Base-by-base conservation (phyloP, 2,797 vertebrate genomes). In the Crax fasciolata region DNA sequence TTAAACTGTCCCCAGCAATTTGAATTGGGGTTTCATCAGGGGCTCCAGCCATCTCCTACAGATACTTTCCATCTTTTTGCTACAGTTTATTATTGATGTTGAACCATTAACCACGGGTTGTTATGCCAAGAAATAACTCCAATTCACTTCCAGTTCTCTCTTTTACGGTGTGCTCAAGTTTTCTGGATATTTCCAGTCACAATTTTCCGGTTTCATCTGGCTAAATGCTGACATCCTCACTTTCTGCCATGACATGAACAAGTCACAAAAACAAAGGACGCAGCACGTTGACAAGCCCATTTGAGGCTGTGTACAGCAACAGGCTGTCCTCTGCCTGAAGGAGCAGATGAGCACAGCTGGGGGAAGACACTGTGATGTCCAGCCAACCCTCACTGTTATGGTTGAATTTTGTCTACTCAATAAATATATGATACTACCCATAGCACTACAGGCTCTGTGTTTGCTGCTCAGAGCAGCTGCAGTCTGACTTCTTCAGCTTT, bases 161-260 rank as follows among this genome's bases (percentile, higher is more conserved):
- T 94, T 72, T 65, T 55, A 84, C 7, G 17, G 39, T 20, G 2
- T 11, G 27, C 46, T 87, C 66, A 84, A 83, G 73, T 58, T 38
- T 72, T 86, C 80, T 90, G 71, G 24, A 20, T 92, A 90, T 92
- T 96, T 95, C 93, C 59, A 70, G 63, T 48, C 79, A 38, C 52
- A 73, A 93, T 87, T 90, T 89, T 89, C 84, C 67, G 73, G 54
- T 61, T 87, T 95, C 85, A 94, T 75, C 76, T 93, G 79, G 66
- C 84, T 92, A 88, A 95, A 81, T 67, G 94, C 84, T 91, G 91
- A 92, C 89, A 93, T 48, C 44, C 51, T 84, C 43, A 84, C 70
- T 87, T 93, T 90, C 84, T 91, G 73, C 32, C 63, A 58, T 0
- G 44, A 85, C 79, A 78, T 41, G 75, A 94, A 93, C 71, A 71